Base-by-base conservation (phyloP, 2,797 vertebrate species). In the Molossus molossus region DNA sequence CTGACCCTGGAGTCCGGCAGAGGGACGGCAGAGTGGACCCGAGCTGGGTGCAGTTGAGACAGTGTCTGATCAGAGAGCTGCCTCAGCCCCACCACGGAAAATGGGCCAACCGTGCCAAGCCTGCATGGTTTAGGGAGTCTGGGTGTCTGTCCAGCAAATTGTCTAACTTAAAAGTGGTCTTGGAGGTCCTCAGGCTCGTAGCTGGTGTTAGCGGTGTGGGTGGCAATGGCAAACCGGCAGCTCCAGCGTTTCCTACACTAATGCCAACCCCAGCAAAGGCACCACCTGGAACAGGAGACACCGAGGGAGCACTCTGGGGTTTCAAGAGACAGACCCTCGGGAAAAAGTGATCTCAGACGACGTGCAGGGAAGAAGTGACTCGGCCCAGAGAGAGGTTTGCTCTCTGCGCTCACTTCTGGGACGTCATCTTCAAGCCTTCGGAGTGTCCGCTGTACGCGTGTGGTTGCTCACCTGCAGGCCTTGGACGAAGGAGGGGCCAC, bases 1-100 rank as follows among this genome's bases (percentile, higher is more conserved):
- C 40, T 45, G 40, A 45, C 5, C 40, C 6, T 45, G 40, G 40
- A 45, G 5, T 45, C 40, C 6, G 40, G 40, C 40, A 45, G 40
- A 45, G 40, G 40, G 40, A 45, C 4, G 40, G 40, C 40, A 45
- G 40, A 5, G 40, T 45, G 40, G 40, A 45, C 6, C 40, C 4
- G 40, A 45, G 40, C 40, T 45, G 40, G 40, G 40, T 45, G 40
- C 99, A 99, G 88, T 98, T 86, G 99, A 98, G 97, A 98, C 98
- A 87, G n/a, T 96, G 25, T 99, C 99, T 96, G 97, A 98, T 70
- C 98, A 98, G 98, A 70, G 70, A 23, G 17, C 1, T 87, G 21
- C 8, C 64, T 7, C 13, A 9, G 23, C 21, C 67, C 99, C 93
- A 98, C 98, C 0, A 96, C 98, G 92, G 98, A 98, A 12, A 98